Evolutionary conservation across 2,797 vertebrate genomes (phyloP).

Genomic region (Jordanella pulchra): DNA sequence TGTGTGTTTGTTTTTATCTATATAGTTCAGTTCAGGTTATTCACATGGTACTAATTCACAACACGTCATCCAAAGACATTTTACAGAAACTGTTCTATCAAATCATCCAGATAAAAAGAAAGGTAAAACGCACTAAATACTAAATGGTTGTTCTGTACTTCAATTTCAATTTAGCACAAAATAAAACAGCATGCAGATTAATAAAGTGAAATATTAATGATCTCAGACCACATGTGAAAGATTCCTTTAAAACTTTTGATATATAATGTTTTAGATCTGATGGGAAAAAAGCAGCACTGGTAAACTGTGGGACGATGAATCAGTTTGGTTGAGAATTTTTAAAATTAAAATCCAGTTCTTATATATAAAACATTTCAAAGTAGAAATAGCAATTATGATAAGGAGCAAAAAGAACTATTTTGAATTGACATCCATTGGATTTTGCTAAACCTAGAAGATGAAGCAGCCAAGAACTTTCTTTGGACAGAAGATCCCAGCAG

Average conservation of each 20-base stretch:
- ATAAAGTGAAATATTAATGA: neutral
- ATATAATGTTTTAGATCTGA: neutral
- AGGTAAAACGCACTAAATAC: neutral
- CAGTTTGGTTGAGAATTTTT: neutral
- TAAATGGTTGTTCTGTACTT: too few relatives aligned
- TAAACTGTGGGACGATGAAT: neutral
- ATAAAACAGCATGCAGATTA: neutral
- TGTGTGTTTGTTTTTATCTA: neutral
- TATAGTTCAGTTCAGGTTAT: neutral
- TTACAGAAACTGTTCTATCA: too few relatives aligned
- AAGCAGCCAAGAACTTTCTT: neutral
- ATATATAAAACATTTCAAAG: neutral
- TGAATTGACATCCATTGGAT: neutral
- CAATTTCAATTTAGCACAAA: neutral
- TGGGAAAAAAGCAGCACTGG: neutral
- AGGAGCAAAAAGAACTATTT: neutral
- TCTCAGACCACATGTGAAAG: neutral
- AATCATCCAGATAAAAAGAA: neutral
- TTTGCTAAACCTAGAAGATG: neutral
- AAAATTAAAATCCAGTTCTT: neutral
- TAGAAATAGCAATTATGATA: neutral
- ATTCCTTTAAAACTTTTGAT: neutral
- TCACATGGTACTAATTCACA: too few relatives aligned
- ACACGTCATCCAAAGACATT: too few relatives aligned
- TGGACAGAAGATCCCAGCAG: neutral